A percentile compares a stretch with the other conserved stretches of the same genome.
These are phyloP conservation scores for Columba janthina DNA, from an alignment of 2,113 vertebrate species.

Conservation along the genomic window DNA sequence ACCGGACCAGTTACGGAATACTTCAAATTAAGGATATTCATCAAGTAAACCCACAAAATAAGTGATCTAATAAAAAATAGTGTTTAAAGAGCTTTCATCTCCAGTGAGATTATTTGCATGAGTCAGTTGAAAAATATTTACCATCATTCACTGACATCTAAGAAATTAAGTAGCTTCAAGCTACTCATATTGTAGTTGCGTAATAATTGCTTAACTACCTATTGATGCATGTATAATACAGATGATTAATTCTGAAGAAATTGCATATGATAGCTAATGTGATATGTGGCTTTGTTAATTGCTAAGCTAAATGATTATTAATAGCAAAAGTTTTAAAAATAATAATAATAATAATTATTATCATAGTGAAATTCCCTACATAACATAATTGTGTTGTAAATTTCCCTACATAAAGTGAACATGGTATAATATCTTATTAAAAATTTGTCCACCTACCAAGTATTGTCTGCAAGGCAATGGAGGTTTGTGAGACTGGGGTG, in stretches of 20 bases:
- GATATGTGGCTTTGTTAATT: not conserved
- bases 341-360: not conserved
- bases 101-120: not conserved
- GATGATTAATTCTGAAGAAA: not conserved
- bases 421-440: not conserved
- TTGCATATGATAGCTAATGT: not conserved
- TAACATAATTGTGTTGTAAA: not conserved
- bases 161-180: not conserved
- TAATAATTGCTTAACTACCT: not conserved
- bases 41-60: not conserved
- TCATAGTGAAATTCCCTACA: not conserved
- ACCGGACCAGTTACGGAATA: not conserved
- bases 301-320: not conserved
- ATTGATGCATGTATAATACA: not conserved
- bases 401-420: not conserved
- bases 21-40: not conserved
- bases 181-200: not conserved
- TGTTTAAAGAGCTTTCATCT: not conserved
- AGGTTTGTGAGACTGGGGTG: not conserved
- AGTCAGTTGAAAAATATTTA: not conserved
- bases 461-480: not conserved
- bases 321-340: not conserved
- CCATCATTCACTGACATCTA: not conserved
- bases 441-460: not conserved
- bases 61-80: not conserved